Evolutionary conservation across 2,113 vertebrate genomes (phyloP), one percentile per base, ranked within the genome.

Genomic region (Lathamus discolor): DNA sequence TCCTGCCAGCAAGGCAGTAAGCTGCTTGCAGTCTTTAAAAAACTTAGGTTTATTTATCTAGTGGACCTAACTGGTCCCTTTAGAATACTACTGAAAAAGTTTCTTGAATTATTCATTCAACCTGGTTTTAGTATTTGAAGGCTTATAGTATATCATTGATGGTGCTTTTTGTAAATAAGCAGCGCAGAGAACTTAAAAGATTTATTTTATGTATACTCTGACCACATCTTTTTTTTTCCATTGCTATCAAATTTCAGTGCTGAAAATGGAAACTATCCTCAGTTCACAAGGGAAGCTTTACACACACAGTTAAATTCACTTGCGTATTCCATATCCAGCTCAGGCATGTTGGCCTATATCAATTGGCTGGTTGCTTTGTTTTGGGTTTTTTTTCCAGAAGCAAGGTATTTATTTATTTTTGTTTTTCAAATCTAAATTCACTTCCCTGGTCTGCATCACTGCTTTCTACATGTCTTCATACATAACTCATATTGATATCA

Each of bases 21-120:
- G 8, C 67, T 88, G 44, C 39, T 83, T 92, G 23, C 48, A 78
- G 49, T 73, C 29, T 90, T 93, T 66, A 51, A 59, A 35, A 87
- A 95, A 74, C 4, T 72, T 67, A 29, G 28, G 63, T 75, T 52
- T 61, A 46, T 95, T 92, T 95, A 66, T 64, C 35, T 70, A 83
- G 61, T 24, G 83, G 23, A 80, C 51, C 28, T 68, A 81, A 77
- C 66, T 20, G 48, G 20, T 91, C 73, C 63, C 25, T 95, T 95
- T 76, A 80, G 62, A 76, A 7, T 76, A 73, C 18, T 85, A 44
- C 61, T 93, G 48, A 91, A 89, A 29, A 52, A 68, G 23, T 63
- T 75, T 88, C 66, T 93, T 95, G 77, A 97, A 92, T 93, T 87
- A 86, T 93, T 95, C 63, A 93, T 49, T n/a, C 19, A 88, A 77